Percentiles rank a stretch among this genome's conserved stretches.
These are phyloP conservation scores for Meloidogyne floridensis DNA, from an alignment of 1,140 invertebrate genomes.

Conservation along the genomic window DNA sequence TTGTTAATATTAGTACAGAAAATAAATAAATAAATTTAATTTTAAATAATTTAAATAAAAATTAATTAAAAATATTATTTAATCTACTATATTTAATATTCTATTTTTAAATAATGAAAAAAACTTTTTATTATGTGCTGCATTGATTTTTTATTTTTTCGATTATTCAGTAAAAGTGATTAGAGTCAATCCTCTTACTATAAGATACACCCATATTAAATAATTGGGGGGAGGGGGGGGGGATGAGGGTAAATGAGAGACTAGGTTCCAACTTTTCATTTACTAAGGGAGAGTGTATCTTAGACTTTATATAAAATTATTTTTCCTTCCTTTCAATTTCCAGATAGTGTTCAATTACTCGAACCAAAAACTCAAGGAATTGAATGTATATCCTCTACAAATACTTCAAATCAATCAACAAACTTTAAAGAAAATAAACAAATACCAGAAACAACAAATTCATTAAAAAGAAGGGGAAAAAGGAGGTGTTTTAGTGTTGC, in stretches of 20 bases:
- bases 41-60: no score
- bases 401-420: neutral
- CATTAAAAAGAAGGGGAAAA: neutral
- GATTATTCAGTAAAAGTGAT: neutral
- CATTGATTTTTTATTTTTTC: slow-evolving; percentile 10
- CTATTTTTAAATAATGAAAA: neutral
- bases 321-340: neutral
- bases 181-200: no score
- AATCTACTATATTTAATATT: neutral
- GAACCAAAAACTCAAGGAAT: slow-evolving; percentile 13
- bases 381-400: neutral
- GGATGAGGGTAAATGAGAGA: no score
- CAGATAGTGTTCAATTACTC: slow-evolving; percentile 25
- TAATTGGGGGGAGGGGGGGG: no score
- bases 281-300: no score
- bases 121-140: neutral
- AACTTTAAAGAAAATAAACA: no score
- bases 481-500: slow-evolving; percentile 25
- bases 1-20: no score
- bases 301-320: neutral
- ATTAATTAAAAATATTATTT: neutral
- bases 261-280: no score
- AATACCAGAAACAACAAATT: neutral
- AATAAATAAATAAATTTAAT: neutral
- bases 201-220: no score